These are phyloP conservation scores for Thryonomys swinderianus DNA, from an alignment of 2,113 vertebrate genomes.

Conservation along the genomic window DNA sequence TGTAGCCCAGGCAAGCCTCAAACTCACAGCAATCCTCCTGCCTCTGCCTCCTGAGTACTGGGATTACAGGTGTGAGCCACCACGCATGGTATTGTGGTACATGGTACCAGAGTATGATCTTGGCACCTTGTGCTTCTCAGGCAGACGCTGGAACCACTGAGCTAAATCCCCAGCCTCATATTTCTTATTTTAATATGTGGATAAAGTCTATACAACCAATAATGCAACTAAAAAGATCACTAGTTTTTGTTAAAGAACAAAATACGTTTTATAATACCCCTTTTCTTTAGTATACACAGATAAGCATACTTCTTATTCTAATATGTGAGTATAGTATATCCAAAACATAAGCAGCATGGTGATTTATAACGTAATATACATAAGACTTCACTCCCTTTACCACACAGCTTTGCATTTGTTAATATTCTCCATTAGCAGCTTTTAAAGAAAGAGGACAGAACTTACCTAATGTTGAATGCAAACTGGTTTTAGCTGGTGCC, in stretches of 20 bases:
- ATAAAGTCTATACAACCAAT: background rate
- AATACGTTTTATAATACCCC: background rate
- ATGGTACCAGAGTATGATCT: too few relatives aligned
- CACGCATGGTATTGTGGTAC: too few relatives aligned
- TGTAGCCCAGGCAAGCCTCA: too few relatives aligned
- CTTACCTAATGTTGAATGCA: background rate
- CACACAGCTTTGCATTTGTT: background rate
- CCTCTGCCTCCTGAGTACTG: too few relatives aligned
- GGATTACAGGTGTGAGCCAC: too few relatives aligned
- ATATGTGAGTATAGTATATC: slow-evolving; percentile 3
- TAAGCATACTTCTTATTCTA: slow-evolving; percentile 58
- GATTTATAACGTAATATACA: background rate
- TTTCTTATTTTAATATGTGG: slow-evolving; percentile 58
- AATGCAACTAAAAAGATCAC: background rate
- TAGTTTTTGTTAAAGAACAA: background rate
- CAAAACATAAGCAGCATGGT: background rate
- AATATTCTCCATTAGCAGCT: background rate
- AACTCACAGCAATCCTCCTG: too few relatives aligned
- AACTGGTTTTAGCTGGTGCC: background rate
- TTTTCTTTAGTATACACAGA: slow-evolving; percentile 24
- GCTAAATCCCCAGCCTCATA: too few relatives aligned
- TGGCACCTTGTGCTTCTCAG: too few relatives aligned
- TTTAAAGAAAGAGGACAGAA: slow-evolving; percentile 22
- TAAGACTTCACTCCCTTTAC: background rate
- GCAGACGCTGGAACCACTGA: too few relatives aligned